Base-by-base conservation (phyloP, 2,888 invertebrate genomes). In the Pristionchus japonicus region DNA sequence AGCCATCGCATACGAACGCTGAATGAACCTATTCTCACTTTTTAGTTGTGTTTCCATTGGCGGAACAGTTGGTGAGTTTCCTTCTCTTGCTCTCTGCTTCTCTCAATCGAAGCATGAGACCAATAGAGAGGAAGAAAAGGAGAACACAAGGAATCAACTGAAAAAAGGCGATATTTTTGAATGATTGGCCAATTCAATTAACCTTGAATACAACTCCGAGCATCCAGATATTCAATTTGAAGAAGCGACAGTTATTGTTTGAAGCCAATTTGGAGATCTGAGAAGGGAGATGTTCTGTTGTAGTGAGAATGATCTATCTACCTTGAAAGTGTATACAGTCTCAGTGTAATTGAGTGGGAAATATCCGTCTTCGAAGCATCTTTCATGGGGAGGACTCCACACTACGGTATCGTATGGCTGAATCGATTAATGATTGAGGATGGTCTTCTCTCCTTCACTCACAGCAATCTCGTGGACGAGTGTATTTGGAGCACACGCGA, bases 161-260 rank as follows among this genome's bases (percentile, higher is more conserved):
- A 77, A 92, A 9, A 23, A 74, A 17, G 20, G 23, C 43, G 31
- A 13, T 34, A 23, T 7, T 13, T 43, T 13, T 13, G 23, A 77
- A 13, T 15, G 20, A 31, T 27, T 31, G n/a, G n/a, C n/a, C n/a
- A n/a, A 57, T 6, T 11, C 1, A 74, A 23, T n/a, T n/a, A 34
- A 92, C 92, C 90, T 93, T 94, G 89, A 94, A 94, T 9, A 93
- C 80, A 57, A 93, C 91, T 13, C 94, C 94, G 74, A 93, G 93
- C 89, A 93, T 90, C 94, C 94, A 94, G 34, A 94, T 91, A 89
- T 93, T 94, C 89, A 89, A 89, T 89, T 93, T 94, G 89, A 93
- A 94, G 20, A 92, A 70, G 57, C 90, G 89, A 83, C 94, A 94
- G 67, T 92, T 92, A 88, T 94, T 91, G 0, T 88, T 88, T 7